Evolutionary conservation across 2,797 vertebrate genomes (phyloP), one percentile per base, ranked within the genome.

Genomic region (Ctenosaura bakeri): DNA sequence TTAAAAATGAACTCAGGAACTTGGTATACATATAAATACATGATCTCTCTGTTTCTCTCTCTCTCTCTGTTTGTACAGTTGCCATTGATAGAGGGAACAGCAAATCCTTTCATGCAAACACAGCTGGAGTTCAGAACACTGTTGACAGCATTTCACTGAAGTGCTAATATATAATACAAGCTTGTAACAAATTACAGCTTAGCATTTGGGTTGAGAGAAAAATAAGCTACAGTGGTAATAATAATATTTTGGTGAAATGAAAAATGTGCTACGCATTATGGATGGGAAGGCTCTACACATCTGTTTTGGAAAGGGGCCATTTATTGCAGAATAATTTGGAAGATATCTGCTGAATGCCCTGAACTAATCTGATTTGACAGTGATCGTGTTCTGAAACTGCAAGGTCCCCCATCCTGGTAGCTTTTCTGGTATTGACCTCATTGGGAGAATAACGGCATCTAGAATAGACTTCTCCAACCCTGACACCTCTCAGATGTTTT

Each of bases 111-210:
- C 64, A 32, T 93, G 69, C n/a, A 94, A 91, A 88, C 5, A 5
- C 18, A 16, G 74, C 54, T 89, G 66, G 46, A 90, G 74, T 90
- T 94, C 86, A 71, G 38, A 89, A 56, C 26, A 54, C 59, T 83
- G 26, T n/a, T 4, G n/a, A 93, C 91, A 93, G 86, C 4, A 69
- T 91, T 89, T 54, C 59, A n/a, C 13, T 78, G 90, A 80, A 62
- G 13, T 85, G 32, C 13, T 92, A 32, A 2, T 85, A 88, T 81
- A 92, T 78, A 87, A 90, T 64, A 83, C 90, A 83, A 88, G 12
- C 66, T 90, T 92, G 84, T 54, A 84, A 87, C 90, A 88, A 90
- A 89, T 83, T 87, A 83, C 71, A 88, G 59, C 50, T 83, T 90
- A 78, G 46, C 52, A 84, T 90, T 87, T 87, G 26, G 56, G 29